Percentiles rank a stretch among this genome's conserved stretches.
Conservation (phyloP, 2,888 invertebrate species). For the Tetragnatha montana region DNA sequence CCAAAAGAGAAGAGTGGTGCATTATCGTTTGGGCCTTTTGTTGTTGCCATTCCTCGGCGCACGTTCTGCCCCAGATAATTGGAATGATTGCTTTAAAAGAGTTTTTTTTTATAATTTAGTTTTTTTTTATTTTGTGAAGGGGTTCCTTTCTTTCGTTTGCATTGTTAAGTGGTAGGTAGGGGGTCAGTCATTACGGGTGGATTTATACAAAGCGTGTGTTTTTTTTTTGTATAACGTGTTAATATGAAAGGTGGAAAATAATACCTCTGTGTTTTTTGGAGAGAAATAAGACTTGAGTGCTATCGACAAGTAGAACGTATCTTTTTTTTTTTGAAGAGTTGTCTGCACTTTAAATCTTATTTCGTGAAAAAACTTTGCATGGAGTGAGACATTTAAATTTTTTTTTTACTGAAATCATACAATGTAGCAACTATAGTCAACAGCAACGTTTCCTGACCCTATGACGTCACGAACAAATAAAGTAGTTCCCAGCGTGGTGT, state of each 20-base stretch:
- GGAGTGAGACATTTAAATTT: not conserved
- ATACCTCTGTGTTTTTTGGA: not conserved
- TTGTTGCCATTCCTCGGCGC: conserved; percentile 9
- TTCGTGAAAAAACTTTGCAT: not conserved
- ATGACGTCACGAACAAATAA: too few relatives aligned
- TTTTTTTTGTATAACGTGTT: too few relatives aligned
- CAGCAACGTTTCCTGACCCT: too few relatives aligned
- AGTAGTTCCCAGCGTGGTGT: too few relatives aligned
- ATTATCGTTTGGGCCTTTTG: conserved; percentile 31
- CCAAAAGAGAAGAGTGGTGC: not conserved
- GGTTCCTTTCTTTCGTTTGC: not conserved
- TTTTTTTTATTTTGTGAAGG: not conserved
- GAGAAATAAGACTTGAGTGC: not conserved
- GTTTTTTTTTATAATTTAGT: not conserved
- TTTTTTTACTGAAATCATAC: not conserved
- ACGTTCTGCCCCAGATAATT: conserved; percentile 58
- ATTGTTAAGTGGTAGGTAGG: not conserved
- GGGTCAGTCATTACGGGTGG: conserved; percentile 10
- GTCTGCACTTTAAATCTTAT: not conserved
- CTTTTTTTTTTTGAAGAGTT: not conserved
- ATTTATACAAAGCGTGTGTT: conserved; percentile 41
- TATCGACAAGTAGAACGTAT: not conserved
- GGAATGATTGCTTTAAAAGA: conserved; percentile 16
- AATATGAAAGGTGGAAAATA: conserved; percentile 28
- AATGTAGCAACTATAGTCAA: not conserved